These are phyloP conservation scores for Hylaeus volcanicus DNA, from an alignment of 1,140 invertebrate species.

Conservation along the genomic window DNA sequence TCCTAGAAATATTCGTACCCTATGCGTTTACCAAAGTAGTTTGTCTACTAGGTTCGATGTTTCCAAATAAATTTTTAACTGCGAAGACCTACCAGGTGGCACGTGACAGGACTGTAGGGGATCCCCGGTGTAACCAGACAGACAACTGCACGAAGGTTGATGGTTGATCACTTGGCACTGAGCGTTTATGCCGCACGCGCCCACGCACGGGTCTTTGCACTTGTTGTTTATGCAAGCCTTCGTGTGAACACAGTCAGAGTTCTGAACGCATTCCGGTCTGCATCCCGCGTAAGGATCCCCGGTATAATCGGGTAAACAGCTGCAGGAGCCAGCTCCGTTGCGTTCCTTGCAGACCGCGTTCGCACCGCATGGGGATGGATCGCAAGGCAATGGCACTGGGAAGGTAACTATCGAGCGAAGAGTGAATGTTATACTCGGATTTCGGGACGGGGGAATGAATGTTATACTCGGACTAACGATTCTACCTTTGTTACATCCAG, in stretches of 20 bases:
- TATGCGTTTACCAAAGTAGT: too few species aligned
- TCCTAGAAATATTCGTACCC: too few species aligned
- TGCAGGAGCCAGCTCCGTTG: slow-evolving; percentile 89
- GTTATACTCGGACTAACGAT: slow-evolving; percentile 9
- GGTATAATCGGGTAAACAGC: slow-evolving; percentile 88
- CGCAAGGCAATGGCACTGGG: slow-evolving; percentile 84
- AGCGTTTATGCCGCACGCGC: slow-evolving; percentile 90
- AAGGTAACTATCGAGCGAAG: slow-evolving; percentile 17
- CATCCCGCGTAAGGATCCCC: slow-evolving; percentile 92
- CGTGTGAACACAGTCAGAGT: slow-evolving; percentile 87
- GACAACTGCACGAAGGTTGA: slow-evolving; percentile 89
- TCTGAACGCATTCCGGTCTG: slow-evolving; percentile 90
- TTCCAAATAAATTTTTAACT: too few species aligned
- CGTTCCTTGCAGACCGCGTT: slow-evolving; percentile 90
- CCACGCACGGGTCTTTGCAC: slow-evolving; percentile 90
- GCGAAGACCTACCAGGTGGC: slow-evolving; percentile 81
- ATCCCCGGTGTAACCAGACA: slow-evolving; percentile 88
- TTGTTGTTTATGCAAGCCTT: slow-evolving; percentile 91
- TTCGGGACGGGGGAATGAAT: neutral
- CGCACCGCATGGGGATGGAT: slow-evolving; percentile 90
- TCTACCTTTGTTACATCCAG: slow-evolving; percentile 87
- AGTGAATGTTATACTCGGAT: neutral
- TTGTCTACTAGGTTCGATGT: too few species aligned
- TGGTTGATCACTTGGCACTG: slow-evolving; percentile 91
- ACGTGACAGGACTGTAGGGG: slow-evolving; percentile 87